Evolutionary conservation across 2,113 vertebrate genomes (phyloP).

Genomic region (Suncus etruscus): DNA sequence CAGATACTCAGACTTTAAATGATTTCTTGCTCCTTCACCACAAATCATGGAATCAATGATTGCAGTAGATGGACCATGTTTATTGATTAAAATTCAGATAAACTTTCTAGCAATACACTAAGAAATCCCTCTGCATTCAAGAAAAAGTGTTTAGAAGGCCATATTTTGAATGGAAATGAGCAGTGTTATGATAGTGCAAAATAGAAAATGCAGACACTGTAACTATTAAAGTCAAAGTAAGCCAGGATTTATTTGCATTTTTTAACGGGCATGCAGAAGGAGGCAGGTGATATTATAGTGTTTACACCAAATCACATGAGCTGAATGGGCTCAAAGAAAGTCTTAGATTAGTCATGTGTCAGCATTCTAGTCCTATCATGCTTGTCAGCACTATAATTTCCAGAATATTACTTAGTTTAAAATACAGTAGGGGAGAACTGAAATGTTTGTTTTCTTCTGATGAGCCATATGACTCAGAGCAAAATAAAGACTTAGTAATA

Average conservation of each 20-base stretch:
- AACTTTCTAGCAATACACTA: not conserved
- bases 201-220: not conserved
- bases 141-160: conserved; percentile 19
- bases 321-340: conserved; percentile 57
- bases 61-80: not conserved
- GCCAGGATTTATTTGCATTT: conserved; percentile 65
- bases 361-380: conserved; percentile 62
- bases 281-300: conserved; percentile 64
- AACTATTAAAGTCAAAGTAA: conserved; percentile 44
- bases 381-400: conserved; percentile 65
- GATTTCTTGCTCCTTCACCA: not conserved
- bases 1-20: not conserved
- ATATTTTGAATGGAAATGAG: conserved; percentile 16
- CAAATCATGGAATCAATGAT: not conserved
- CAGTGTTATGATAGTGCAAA: not conserved
- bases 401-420: conserved; percentile 61
- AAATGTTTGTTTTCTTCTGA: conserved; percentile 71
- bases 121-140: not conserved
- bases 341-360: conserved; percentile 65
- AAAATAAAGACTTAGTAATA: conserved; percentile 44
- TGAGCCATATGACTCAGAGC: conserved; percentile 59
- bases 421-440: conserved; percentile 55
- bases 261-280: conserved; percentile 55
- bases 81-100: not conserved
- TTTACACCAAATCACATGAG: conserved; percentile 60